Base-by-base conservation (phyloP, 2,888 invertebrate species). In the Cremastinae sp. region DNA sequence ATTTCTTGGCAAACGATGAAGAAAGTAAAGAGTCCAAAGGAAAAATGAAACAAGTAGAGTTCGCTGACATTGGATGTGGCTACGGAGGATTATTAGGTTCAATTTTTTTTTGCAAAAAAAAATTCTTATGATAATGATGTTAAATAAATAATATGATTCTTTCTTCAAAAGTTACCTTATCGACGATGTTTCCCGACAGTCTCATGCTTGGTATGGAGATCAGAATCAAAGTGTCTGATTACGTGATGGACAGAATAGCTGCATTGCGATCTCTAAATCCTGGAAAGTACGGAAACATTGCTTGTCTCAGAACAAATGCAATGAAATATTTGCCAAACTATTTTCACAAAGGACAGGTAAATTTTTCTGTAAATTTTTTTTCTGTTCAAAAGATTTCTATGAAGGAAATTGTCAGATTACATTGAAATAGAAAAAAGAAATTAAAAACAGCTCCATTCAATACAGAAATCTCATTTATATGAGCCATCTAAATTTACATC, bases 281-380 rank as follows among this genome's bases (percentile, higher is more conserved):
- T 0, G 94, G 94, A 1, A 90, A 94, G 79, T 99, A 97, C 90
- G 93, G 95, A 86, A 99, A 99, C 90, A 94, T 99, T 83, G 97
- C 98, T 45, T 98, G 99, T 82, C 91, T 99, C 58, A 93, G 99
- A 80, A 95, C 97, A 10, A 99, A 99, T 92, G 99, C 99, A 0
- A 99, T 99, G 99, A 99, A 99, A 90, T 98, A 98, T 92, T 92
- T 99, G 83, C 98, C 99, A 1, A 99, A 99, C 90, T 99, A 95
- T 90, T 99, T 99, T 87, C 90, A 91, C 70, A 99, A 98, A 91
- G 97, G 95, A 79, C 99, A 98, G 93, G 96, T 96, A 90, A 83
- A 81, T 69, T 58, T 16, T 16, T 18, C 14, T 51, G 22, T 59
- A 18, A 20, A 20, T 10, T 5, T n/a, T 58, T 39, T 28, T 28